A percentile compares a stretch with the other conserved stretches of the same genome.
phyloP scores from a whole-genome alignment of 92 coral and sea anemone species.

The Parazoanthus atlanticus region DNA sequence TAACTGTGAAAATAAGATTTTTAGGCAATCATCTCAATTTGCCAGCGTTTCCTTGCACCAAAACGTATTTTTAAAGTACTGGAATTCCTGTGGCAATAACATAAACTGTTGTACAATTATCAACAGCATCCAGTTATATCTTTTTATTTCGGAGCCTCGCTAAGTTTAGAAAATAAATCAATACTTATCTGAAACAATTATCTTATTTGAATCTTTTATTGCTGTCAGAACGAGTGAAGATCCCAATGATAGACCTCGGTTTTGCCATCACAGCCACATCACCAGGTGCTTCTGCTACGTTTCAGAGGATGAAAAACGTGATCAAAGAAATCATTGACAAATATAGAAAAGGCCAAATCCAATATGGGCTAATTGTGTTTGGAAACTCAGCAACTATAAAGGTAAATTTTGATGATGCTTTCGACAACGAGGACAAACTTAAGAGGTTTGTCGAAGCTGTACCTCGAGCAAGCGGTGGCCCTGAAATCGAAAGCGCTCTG shows the following conservation, averaged over 20 bases:
- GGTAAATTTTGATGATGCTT: slow-evolving; percentile 57
- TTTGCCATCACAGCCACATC: slow-evolving; percentile 59
- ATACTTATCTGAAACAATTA: neutral
- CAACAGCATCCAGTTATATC: no score
- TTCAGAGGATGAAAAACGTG: slow-evolving; percentile 64
- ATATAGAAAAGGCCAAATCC: slow-evolving; percentile 61
- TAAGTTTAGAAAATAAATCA: neutral
- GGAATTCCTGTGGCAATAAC: no score
- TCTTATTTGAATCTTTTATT: neutral
- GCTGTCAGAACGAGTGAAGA: slow-evolving; percentile 4
- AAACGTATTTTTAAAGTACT: no score
- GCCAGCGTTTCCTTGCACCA: no score
- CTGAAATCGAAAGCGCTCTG: slow-evolving; percentile 68
- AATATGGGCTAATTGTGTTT: slow-evolving; percentile 70
- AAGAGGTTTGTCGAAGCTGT: slow-evolving; percentile 54
- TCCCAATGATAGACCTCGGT: slow-evolving; percentile 54
- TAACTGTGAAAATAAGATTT: no score
- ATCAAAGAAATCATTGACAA: slow-evolving; percentile 65
- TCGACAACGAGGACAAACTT: slow-evolving; percentile 47
- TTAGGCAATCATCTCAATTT: no score
- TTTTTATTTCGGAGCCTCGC: no score
- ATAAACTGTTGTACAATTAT: neutral
- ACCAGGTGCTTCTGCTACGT: slow-evolving; percentile 38
- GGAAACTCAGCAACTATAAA: slow-evolving; percentile 49
- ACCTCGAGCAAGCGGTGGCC: slow-evolving; percentile 50